Base-by-base conservation (phyloP, 2,888 invertebrate genomes). In the Drosophila prolongata region DNA sequence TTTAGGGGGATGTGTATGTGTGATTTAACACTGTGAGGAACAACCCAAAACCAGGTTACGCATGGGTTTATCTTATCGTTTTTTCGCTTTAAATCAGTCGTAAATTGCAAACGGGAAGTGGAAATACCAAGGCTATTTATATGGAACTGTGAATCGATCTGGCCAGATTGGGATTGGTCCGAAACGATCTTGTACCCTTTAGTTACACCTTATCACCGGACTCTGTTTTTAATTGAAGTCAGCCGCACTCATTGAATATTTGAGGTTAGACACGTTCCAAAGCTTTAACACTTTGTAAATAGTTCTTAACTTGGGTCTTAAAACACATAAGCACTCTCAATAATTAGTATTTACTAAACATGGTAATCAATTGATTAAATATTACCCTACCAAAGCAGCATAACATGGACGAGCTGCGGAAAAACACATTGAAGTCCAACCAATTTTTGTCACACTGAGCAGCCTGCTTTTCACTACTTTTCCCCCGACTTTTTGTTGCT, bases 341-440 rank as follows among this genome's bases (percentile, higher is more conserved):
- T 64, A 42, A 37, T 34, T 16, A 35, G 13, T 10, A 34, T 24
- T n/a, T 40, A 47, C 14, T 42, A 40, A 64, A 6, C 30, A 34
- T 10, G 24, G 30, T 34, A 14, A 19, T 5, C 14, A 1, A 40
- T 34, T 13, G 37, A 62, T 44, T 3, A 38, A 52, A 52, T 38
- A 44, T 44, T 65, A 65, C 52, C 67, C 67, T 19, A 19, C n/a
- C 24, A 11, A 24, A 19, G 46, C 38, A 56, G 27, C 66, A 46
- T 24, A 52, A 60, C 27, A 50, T 24, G 13, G 43, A 50, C 55
- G 42, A 75, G 60, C 78, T 55, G 19, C 62, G 69, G 55, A 66
- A 60, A 80, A 80, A 52, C 78, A 67, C 69, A 74, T 62, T 62
- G 75, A 60, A 80, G 58, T 77, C 53, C 50, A 62, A 65, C 61